Evolutionary conservation across 2,113 vertebrate genomes (phyloP).

Genomic region (Mus pahari): DNA sequence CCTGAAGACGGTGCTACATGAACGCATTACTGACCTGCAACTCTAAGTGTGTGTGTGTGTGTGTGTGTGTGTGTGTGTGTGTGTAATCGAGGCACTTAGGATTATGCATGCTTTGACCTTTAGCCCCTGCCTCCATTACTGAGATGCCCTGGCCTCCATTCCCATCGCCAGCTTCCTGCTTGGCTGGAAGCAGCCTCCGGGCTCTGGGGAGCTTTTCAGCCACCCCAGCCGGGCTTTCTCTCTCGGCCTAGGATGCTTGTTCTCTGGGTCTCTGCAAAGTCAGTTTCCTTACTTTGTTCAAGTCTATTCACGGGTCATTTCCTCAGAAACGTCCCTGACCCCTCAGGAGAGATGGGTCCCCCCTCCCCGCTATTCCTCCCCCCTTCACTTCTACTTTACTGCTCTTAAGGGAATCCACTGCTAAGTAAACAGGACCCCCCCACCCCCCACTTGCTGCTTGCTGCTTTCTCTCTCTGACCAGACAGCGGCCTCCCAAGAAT

Average conservation of each 20-base stretch:
- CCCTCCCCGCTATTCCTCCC: not conserved
- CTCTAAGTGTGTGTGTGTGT: not conserved
- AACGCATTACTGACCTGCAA: not conserved
- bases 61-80: not conserved
- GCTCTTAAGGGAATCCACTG: not conserved
- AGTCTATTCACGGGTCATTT: not conserved
- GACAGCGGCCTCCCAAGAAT: not conserved
- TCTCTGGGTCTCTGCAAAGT: not conserved
- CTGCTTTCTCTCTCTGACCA: not conserved
- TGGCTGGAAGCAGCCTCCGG: not conserved
- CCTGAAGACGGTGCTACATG: not conserved
- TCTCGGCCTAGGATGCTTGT: not conserved
- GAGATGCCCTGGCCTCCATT: fast-evolving
- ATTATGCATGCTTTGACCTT: not conserved
- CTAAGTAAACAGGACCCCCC: not conserved
- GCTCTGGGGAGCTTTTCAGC: not conserved
- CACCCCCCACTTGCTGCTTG: not conserved
- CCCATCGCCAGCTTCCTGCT: not conserved
- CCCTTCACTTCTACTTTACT: not conserved
- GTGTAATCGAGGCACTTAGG: not conserved
- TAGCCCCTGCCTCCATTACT: not conserved
- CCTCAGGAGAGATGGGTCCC: not conserved
- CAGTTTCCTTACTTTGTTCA: not conserved
- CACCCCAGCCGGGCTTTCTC: not conserved
- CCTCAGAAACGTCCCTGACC: not conserved